A percentile compares a stretch with the other conserved stretches of the same genome.
Conservation (phyloP, 2,113 vertebrate species). For the Gopherus evgoodei region DNA sequence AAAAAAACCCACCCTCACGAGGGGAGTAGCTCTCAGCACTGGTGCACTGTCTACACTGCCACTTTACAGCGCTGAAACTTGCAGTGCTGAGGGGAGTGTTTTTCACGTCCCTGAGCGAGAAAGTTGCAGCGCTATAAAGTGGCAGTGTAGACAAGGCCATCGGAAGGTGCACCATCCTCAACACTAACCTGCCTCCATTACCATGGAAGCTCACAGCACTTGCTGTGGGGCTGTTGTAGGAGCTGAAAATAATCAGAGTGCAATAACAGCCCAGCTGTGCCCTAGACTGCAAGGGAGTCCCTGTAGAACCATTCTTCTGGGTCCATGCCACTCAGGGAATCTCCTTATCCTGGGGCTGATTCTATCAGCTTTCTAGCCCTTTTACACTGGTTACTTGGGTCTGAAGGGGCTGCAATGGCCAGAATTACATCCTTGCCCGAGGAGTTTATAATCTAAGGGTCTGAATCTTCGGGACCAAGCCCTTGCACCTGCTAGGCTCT, state of each 20-base stretch:
- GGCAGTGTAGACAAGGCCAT: no score
- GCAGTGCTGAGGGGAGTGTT: no score
- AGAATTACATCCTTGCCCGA: background rate
- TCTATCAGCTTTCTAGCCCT: background rate
- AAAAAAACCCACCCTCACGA: no score
- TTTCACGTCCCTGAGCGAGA: no score
- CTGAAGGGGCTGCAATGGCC: background rate
- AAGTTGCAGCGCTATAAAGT: no score
- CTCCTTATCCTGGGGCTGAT: background rate
- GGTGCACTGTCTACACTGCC: no score
- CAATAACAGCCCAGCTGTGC: background rate
- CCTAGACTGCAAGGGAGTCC: background rate
- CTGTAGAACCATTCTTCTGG: background rate
- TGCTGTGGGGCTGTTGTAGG: background rate
- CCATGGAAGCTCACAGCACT: background rate
- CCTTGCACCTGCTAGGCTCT: accelerated
- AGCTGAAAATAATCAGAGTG: background rate
- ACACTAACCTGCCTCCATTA: background rate
- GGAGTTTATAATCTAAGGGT: background rate
- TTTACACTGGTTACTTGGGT: background rate
- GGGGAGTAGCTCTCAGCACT: no score
- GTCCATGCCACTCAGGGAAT: background rate
- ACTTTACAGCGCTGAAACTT: no score
- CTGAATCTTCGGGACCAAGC: background rate
- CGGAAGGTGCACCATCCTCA: background rate